These are phyloP conservation scores for Anableps anableps DNA, from an alignment of 2,797 vertebrate species.

Conservation along the genomic window DNA sequence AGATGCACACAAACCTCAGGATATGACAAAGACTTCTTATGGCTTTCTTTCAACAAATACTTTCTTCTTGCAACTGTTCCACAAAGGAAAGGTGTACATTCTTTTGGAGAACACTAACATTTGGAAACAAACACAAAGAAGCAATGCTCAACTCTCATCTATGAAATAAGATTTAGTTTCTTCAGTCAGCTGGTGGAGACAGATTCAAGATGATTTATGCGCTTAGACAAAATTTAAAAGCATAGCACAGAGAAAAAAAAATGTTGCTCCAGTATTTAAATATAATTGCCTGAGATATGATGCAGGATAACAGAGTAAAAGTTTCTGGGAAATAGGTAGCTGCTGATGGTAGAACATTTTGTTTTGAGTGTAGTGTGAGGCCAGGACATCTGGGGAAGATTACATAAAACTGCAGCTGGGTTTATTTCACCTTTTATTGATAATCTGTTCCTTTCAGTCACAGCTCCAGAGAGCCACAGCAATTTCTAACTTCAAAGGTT, in stretches of 20 bases:
- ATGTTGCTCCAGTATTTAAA: background rate
- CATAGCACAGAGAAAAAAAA: background rate
- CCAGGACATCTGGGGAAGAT: slow-evolving; percentile 37
- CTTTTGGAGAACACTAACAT: no score
- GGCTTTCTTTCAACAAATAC: no score
- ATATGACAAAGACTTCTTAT: no score
- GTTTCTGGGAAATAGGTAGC: slow-evolving; percentile 4
- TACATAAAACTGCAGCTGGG: slow-evolving; percentile 3
- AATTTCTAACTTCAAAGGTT: background rate
- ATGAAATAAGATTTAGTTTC: background rate
- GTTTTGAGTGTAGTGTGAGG: slow-evolving; percentile 10
- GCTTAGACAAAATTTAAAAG: background rate
- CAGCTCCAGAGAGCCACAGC: background rate
- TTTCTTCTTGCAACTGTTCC: no score
- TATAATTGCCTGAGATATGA: background rate
- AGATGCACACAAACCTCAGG: no score
- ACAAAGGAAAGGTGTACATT: no score
- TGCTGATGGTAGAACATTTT: slow-evolving; percentile 22
- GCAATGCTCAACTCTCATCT: no score
- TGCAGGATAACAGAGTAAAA: slow-evolving; percentile 4
- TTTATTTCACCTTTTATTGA: slow-evolving; percentile 22
- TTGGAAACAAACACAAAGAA: background rate
- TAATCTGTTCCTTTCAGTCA: slow-evolving; percentile 13
- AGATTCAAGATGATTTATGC: background rate
- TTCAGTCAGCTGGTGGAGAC: background rate